Conservation (phyloP, 2,113 vertebrate species). For the Microcebus murinus region DNA sequence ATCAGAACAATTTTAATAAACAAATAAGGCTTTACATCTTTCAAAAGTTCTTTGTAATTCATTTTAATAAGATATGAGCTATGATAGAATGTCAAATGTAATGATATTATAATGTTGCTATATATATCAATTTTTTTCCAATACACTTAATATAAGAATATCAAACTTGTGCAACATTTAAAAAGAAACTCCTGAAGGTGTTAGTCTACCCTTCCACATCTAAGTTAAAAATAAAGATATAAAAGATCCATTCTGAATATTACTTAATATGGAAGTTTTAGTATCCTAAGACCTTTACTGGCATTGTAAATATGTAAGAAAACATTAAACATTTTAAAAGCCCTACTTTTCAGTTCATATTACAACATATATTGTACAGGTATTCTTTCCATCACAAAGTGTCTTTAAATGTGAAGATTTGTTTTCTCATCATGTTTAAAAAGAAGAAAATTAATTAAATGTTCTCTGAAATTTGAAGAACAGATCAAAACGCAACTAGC, state of each 20-base stretch:
- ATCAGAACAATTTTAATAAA: background rate
- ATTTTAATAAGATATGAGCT: slow-evolving; percentile 5
- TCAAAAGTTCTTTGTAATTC: slow-evolving; percentile 9
- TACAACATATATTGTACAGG: background rate
- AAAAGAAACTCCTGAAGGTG: background rate
- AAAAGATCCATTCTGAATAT: background rate
- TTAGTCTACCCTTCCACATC: background rate
- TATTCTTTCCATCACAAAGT: background rate
- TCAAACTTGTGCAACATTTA: background rate
- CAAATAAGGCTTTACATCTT: background rate
- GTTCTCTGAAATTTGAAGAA: slow-evolving; percentile 46
- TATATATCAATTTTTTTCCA: background rate
- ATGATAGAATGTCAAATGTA: background rate
- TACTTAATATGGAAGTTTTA: background rate
- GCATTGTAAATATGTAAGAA: background rate
- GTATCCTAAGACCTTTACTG: background rate
- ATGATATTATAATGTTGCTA: background rate
- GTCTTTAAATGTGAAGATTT: background rate
- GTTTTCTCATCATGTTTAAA: background rate
- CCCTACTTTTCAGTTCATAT: background rate
- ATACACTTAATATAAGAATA: background rate
- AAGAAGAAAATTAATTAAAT: slow-evolving; percentile 6
- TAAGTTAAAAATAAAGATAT: background rate
- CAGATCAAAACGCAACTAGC: slow-evolving; percentile 52
- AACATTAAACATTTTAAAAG: slow-evolving; percentile 21